A percentile compares a stretch with the other conserved stretches of the same genome.
Evolutionary conservation across 2,888 invertebrate species (phyloP).

Genomic region (Leistus spinibarbis): DNA sequence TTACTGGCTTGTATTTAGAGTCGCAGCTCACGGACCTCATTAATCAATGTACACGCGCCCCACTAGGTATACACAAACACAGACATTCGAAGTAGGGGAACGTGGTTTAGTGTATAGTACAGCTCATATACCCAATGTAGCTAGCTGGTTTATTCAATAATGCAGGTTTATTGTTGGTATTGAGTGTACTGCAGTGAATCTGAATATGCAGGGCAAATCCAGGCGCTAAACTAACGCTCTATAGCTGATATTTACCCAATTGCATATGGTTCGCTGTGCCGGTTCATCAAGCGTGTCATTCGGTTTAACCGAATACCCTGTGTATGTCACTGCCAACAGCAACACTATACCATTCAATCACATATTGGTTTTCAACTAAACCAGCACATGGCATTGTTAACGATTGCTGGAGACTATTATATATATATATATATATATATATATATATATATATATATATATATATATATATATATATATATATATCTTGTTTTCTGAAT

Average conservation of each 20-base stretch:
- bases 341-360: background rate
- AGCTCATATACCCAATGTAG: background rate
- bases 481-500: no score
- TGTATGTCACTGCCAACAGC: background rate
- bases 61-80: slow-evolving; percentile 24
- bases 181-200: background rate
- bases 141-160: background rate
- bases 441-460: no score
- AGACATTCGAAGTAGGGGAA: background rate
- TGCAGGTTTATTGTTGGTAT: no score
- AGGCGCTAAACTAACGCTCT: background rate
- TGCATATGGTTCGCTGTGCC: background rate
- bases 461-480: no score
- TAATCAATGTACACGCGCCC: slow-evolving; percentile 31
- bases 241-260: background rate
- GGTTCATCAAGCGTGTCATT: slow-evolving; percentile 8
- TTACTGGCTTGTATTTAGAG: background rate
- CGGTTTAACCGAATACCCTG: slow-evolving; percentile 5
- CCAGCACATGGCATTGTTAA: no score
- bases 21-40: background rate
- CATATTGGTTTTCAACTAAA: background rate
- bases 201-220: background rate
- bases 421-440: no score
- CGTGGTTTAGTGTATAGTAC: background rate
- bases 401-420: no score